Conservation (phyloP, 2,888 invertebrate genomes). For the Hirudinaria manillensis region DNA sequence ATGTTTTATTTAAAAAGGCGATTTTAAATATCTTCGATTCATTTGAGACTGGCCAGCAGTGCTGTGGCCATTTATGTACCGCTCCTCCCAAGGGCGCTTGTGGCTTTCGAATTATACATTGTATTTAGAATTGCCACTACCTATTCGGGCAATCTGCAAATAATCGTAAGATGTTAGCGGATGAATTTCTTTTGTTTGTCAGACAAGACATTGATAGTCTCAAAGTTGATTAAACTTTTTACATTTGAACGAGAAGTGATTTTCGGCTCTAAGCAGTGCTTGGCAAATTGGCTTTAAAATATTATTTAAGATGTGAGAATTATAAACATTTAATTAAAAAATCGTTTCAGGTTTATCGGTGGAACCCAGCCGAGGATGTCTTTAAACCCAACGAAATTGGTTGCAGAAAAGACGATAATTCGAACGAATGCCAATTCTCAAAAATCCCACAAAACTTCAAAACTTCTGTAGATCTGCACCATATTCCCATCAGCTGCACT, state of each 20-base stretch:
- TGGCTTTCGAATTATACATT: neutral
- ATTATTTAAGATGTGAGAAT: neutral
- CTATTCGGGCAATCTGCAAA: too few species aligned
- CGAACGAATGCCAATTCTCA: constrained; percentile 2
- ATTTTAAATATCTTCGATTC: too few species aligned
- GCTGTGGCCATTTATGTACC: too few species aligned
- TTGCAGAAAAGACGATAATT: neutral
- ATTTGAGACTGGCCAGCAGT: too few species aligned
- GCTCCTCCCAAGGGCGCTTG: too few species aligned
- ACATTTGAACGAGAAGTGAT: neutral
- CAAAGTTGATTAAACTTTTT: neutral
- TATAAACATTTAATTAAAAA: neutral
- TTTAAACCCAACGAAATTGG: neutral
- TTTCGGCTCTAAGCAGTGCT: neutral
- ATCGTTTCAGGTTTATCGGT: constrained; percentile 6
- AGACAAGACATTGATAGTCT: neutral
- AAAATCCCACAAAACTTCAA: neutral
- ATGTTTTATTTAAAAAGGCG: neutral
- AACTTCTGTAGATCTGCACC: neutral
- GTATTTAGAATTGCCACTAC: too few species aligned
- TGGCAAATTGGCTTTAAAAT: neutral
- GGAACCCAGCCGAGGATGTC: constrained; percentile 9
- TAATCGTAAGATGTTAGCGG: too few species aligned
- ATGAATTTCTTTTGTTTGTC: too few species aligned
- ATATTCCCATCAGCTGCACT: constrained; percentile 16